These are phyloP conservation scores for Scalopus aquaticus DNA, from an alignment of 2,113 vertebrate species.

Conservation along the genomic window DNA sequence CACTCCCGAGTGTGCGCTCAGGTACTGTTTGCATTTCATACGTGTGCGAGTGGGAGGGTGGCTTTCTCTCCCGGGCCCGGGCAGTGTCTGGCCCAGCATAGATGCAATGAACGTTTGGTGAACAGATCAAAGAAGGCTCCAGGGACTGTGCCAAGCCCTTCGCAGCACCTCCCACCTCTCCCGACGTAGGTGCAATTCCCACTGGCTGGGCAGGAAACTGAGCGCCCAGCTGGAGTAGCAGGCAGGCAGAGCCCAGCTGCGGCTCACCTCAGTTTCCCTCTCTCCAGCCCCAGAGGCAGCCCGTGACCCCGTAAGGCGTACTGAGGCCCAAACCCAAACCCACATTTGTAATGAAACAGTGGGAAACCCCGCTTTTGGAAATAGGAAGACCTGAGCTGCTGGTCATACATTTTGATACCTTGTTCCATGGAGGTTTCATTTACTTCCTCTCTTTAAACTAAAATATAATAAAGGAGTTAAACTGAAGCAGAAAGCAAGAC, in stretches of 20 bases:
- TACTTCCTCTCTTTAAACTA: background rate
- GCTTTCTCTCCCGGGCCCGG: background rate
- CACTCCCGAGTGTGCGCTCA: background rate
- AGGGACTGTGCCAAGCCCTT: background rate
- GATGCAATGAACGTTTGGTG: background rate
- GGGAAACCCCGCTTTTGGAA: background rate
- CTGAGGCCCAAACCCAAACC: background rate
- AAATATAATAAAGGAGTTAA: background rate
- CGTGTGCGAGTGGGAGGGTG: background rate
- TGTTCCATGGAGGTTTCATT: background rate
- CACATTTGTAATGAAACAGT: background rate
- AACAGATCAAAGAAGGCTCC: background rate
- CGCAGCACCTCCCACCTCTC: background rate
- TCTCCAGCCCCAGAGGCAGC: background rate
- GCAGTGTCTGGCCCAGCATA: background rate
- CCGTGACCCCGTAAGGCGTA: background rate
- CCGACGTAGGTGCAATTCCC: background rate
- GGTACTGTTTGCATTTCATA: background rate
- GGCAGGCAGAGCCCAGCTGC: background rate
- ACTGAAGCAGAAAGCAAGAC: background rate
- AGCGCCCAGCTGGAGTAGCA: background rate
- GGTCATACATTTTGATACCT: background rate
- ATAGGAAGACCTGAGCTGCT: background rate
- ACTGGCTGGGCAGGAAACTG: background rate
- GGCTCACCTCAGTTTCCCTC: background rate